Evolutionary conservation across 2,113 vertebrate species (phyloP), one percentile per base, ranked within the genome.

Genomic region (Ailuropoda melanoleuca): DNA sequence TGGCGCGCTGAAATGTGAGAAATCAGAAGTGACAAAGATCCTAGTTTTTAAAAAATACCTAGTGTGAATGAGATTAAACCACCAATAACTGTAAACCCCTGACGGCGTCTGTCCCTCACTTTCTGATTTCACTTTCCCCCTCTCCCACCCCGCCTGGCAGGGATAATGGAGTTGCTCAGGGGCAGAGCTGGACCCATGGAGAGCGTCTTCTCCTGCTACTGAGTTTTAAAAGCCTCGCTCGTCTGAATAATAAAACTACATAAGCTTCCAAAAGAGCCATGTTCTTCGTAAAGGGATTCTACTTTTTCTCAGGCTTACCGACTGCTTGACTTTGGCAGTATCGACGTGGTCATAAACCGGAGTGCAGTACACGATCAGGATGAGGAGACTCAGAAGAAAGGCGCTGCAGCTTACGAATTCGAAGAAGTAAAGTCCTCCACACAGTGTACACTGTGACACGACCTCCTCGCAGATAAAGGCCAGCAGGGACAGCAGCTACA

Each of bases 361-460:
- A 3, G 99, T 99, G 90, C 98, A 98, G 84, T 99, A 99, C 8
- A 99, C 98, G 48, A 98, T 34, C 80, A 99, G 95, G 19, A 99
- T 98, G 10, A 99, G 98, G 14, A 99, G 83, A 21, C 99, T 99
- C 98, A 99, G 98, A 89, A 99, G 99, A 95, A 99, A 99, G 93
- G 99, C 99, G 1, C 98, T 99, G 98, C 99, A 99, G 98, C 99
- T 99, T 66, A 98, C 94, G 48, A 99, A 99, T 96, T 99, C 99
- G 46, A 99, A 99, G 93, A 99, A 99, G 98, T 99, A 99, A 87
- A 99, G 99, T 0, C 99, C 98, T 0, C 37, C 3, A 77, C 99
- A 99, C 23, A 1, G 17, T 0, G 24, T 43, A 37, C 99, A 99
- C 14, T 95, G 97, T 0, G 53, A 80, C 24, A 99, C 99, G 0